Conservation (phyloP, 2,888 invertebrate genomes). For the Ctenicera cuprea region DNA sequence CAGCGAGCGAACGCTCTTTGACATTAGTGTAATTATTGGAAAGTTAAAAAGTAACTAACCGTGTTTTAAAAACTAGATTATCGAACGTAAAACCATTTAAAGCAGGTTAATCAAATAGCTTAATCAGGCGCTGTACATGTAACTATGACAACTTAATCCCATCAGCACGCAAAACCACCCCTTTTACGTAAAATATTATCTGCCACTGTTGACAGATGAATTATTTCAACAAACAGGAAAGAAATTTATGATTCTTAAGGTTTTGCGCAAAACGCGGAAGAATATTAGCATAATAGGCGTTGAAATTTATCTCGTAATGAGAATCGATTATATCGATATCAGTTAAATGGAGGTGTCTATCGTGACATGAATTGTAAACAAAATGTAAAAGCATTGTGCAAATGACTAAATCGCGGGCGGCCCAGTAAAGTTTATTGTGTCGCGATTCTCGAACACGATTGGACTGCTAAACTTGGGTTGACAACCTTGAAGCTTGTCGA, state of each 20-base stretch:
- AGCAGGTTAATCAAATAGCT: neutral
- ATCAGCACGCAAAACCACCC: slow-evolving; percentile 18
- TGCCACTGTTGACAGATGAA: slow-evolving; percentile 19
- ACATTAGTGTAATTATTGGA: neutral
- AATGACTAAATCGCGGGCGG: slow-evolving; percentile 24
- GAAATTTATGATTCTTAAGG: slow-evolving; percentile 10
- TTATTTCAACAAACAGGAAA: slow-evolving; percentile 15
- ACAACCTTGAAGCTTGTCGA: slow-evolving; percentile 17
- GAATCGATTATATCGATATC: slow-evolving; percentile 32
- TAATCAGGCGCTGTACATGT: slow-evolving; percentile 18
- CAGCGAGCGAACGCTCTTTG: neutral
- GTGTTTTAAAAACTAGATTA: neutral
- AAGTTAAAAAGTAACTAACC: neutral
- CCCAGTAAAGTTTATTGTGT: slow-evolving; percentile 17
- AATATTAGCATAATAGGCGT: slow-evolving; percentile 17
- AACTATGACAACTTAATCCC: slow-evolving; percentile 17
- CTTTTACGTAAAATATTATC: slow-evolving; percentile 28
- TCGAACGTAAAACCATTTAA: neutral
- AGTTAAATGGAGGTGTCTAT: slow-evolving; percentile 33
- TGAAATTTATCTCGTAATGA: slow-evolving; percentile 25
- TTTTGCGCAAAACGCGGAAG: slow-evolving; percentile 28
- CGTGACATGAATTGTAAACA: slow-evolving; percentile 21
- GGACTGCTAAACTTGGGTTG: slow-evolving; percentile 15
- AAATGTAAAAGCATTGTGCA: slow-evolving; percentile 25
- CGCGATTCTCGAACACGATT: slow-evolving; percentile 14